phyloP scores from a whole-genome alignment of 2,888 invertebrate species.

The Pseudococcus jackbeardsleyi region DNA sequence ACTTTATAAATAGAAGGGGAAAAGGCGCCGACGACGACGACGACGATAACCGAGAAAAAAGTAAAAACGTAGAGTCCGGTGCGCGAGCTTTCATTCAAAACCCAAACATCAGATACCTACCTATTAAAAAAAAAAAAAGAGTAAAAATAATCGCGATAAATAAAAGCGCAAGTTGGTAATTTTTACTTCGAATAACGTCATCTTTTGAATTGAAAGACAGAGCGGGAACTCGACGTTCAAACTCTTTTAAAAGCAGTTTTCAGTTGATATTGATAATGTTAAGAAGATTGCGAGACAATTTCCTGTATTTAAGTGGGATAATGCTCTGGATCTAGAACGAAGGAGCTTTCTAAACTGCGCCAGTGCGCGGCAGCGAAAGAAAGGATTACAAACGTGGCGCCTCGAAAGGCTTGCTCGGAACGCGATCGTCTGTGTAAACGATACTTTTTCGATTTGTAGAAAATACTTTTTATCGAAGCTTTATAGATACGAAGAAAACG shows the following conservation, averaged over 20 bases:
- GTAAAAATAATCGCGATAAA: no score
- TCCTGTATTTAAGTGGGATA: constrained; percentile 7
- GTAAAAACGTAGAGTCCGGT: no score
- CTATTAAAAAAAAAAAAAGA: no score
- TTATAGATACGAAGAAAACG: constrained; percentile 12
- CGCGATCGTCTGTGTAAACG: not conserved
- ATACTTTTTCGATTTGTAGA: constrained; percentile 2
- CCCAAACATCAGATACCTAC: not conserved
- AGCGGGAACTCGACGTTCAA: not conserved
- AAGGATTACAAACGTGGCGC: not conserved
- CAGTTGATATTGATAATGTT: constrained; percentile 21
- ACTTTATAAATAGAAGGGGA: not conserved
- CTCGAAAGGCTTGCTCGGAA: not conserved
- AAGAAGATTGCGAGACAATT: constrained; percentile 55
- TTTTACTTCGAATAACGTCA: not conserved
- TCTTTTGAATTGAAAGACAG: not conserved
- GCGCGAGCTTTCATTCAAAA: not conserved
- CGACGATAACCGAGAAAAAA: no score
- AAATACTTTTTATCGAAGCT: constrained; percentile 40
- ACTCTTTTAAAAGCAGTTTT: not conserved
- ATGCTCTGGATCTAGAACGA: not conserved
- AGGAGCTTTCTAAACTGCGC: constrained; percentile 11
- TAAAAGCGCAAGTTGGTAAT: not conserved
- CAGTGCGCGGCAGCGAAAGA: not conserved
- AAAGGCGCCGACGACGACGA: not conserved